Evolutionary conservation across 2,888 invertebrate species (phyloP), one percentile per base, ranked within the genome.

Genomic region (Nebria brevicollis): DNA sequence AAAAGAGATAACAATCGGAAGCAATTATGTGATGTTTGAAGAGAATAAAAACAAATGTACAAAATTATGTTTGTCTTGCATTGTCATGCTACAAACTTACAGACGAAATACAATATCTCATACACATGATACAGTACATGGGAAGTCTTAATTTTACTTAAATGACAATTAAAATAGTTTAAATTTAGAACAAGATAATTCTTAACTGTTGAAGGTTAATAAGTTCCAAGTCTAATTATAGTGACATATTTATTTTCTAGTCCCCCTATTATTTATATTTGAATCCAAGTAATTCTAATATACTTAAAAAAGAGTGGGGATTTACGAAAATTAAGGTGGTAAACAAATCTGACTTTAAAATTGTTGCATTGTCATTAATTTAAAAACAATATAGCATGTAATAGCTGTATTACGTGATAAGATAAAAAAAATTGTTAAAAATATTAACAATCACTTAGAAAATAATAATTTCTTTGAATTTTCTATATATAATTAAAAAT

Each of bases 151-250:
- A 70, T 70, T 70, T 70, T 70, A 41, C 42, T 73, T 73, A 73
- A 54, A 73, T 73, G 34, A 73, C 73, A 73, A 43, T 73, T 73
- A 15, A 73, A 73, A 73, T 73, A 43, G 73, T 41, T 41, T 73
- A 73, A 41, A 42, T 73, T 73, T 73, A 73, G 73, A 41, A 34
- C 41, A 15, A n/a, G 73, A 73, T 11, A 34, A 2, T 72, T 72
- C 20, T 54, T 54, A 54, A 54, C 54, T 54, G 54, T 54, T 11
- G 13, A 54, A 54, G 54, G 54, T 54, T 54, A 54, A 54, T 54
- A 54, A 54, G 54, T 11, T 13, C 34, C 5, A 11, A 11, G 54
- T 54, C 54, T 54, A 54, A 54, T 8, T 54, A 54, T 54, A 54
- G 54, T 54, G 54, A 54, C 54, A 54, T 54, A 54, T 54, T 54